Evolutionary conservation across 1,140 invertebrate genomes (phyloP).

Genomic region (Saxidomus purpurata): DNA sequence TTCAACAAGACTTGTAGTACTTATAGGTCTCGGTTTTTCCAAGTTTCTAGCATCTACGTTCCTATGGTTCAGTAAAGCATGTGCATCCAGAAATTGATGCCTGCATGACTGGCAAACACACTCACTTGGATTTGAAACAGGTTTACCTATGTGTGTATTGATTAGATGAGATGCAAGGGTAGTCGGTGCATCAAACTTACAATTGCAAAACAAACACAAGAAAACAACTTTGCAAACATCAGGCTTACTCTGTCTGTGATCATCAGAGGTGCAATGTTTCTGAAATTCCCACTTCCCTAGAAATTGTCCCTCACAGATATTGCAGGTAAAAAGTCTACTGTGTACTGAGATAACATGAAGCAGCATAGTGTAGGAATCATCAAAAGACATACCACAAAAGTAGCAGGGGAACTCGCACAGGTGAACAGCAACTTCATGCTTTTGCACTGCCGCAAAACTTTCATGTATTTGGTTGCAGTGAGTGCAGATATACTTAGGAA

Average conservation of each 20-base stretch:
- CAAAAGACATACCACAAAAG: slow-evolving; percentile 35
- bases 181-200: neutral
- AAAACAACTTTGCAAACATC: neutral
- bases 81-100: neutral
- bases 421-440: slow-evolving; percentile 22
- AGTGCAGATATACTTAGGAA: neutral
- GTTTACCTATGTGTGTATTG: neutral
- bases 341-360: slow-evolving; percentile 8
- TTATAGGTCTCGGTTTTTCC: neutral
- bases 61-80: neutral
- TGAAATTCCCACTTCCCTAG: neutral
- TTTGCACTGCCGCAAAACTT: neutral
- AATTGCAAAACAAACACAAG: neutral
- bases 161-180: neutral
- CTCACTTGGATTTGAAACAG: neutral
- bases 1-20: neutral
- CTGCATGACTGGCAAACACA: neutral
- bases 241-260: neutral
- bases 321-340: neutral
- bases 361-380: neutral
- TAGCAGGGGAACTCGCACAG: slow-evolving; percentile 19
- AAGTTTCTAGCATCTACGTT: neutral
- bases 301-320: neutral
- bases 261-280: neutral
- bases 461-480: neutral